Evolutionary conservation across 1,140 invertebrate species (phyloP).

Genomic region (Euwallacea similis): DNA sequence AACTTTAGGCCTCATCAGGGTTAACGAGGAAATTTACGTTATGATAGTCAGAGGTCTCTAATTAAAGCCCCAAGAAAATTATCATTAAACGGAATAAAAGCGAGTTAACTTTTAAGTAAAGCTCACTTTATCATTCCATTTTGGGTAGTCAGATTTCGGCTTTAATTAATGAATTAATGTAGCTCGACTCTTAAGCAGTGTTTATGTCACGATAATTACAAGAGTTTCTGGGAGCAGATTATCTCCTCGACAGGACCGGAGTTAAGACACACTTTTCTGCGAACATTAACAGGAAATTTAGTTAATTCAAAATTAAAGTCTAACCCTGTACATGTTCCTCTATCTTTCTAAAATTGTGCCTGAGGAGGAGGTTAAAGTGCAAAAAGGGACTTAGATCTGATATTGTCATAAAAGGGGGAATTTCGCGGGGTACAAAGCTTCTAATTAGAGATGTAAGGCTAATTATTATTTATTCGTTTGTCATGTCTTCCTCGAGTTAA

Average conservation of each 20-base stretch:
- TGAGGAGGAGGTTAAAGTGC: constrained; percentile 48
- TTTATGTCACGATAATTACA: constrained; percentile 55
- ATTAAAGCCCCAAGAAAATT: constrained; percentile 19
- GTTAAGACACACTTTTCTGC: background rate
- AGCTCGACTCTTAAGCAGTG: constrained; percentile 54
- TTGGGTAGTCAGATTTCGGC: constrained; percentile 32
- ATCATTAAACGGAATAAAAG: constrained; percentile 23
- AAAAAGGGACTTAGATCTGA: constrained; percentile 45
- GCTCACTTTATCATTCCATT: constrained; percentile 30
- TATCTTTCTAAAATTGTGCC: constrained; percentile 41
- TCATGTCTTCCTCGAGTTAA: constrained; percentile 39
- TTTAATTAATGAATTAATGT: constrained; percentile 57
- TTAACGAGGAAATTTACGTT: no score
- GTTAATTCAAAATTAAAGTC: background rate
- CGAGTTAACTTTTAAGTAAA: constrained; percentile 26
- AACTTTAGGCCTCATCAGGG: no score
- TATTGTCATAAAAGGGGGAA: constrained; percentile 39
- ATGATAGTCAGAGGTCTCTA: constrained; percentile 1
- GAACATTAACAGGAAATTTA: no score
- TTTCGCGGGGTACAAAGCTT: constrained; percentile 31
- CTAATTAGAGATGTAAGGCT: constrained; percentile 48
- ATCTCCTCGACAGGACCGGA: constrained; percentile 34
- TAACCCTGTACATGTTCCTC: background rate
- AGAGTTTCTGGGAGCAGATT: constrained; percentile 50
- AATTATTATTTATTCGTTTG: constrained; percentile 49